phyloP scores from a whole-genome alignment of 2,888 invertebrate genomes.

The Theodoxus fluviatilis region DNA sequence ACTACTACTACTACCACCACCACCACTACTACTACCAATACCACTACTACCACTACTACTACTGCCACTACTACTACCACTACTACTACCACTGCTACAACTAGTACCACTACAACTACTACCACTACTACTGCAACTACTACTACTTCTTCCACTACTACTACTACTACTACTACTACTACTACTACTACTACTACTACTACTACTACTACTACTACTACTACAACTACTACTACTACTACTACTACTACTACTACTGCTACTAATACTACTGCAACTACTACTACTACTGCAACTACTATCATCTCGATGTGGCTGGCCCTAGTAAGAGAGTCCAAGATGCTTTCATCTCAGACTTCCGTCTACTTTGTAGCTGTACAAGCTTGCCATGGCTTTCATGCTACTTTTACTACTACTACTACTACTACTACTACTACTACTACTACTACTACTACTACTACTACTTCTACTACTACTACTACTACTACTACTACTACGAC shows the following conservation, averaged over 20 bases:
- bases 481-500: background rate
- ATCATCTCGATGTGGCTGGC: background rate
- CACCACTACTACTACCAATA: too few species aligned
- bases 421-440: conserved; percentile 11
- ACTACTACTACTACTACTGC: conserved; percentile 20
- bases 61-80: too few species aligned
- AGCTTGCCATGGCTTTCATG: conserved; percentile 14
- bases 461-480: background rate
- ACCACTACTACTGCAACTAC: background rate
- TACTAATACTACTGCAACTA: conserved; percentile 3
- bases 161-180: conserved; percentile 16
- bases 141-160: background rate
- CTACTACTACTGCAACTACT: too few species aligned
- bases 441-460: background rate
- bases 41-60: too few species aligned
- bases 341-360: too few species aligned
- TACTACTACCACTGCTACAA: too few species aligned
- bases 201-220: conserved; percentile 17
- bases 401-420: conserved; percentile 22
- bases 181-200: conserved; percentile 18
- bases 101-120: too few species aligned
- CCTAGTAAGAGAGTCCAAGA: background rate
- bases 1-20: too few species aligned
- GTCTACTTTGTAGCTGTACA: too few species aligned
- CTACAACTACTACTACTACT: conserved; percentile 17